Conservation (phyloP, 2,888 invertebrate species). For the Smittia aterrima region DNA sequence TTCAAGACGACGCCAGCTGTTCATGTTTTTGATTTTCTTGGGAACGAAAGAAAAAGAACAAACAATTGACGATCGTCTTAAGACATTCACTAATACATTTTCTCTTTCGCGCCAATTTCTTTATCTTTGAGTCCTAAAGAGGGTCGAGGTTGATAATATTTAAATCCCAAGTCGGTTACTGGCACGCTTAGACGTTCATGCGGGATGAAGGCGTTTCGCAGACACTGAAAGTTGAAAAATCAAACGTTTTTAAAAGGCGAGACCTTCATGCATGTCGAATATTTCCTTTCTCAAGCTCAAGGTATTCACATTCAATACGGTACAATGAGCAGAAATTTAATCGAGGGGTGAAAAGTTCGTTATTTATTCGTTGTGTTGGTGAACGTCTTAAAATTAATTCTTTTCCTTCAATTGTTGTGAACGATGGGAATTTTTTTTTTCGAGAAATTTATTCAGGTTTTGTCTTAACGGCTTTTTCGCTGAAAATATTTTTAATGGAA, state of each 20-base stretch:
- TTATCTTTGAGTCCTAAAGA: too few species aligned
- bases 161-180: too few species aligned
- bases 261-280: neutral
- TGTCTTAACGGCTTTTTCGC: neutral
- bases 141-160: too few species aligned
- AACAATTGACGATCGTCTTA: neutral
- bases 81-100: neutral
- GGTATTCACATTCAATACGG: neutral
- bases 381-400: neutral
- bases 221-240: too few species aligned
- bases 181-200: too few species aligned
- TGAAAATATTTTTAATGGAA: neutral
- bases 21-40: too few species aligned
- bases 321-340: neutral
- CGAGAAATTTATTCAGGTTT: neutral
- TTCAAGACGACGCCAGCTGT: too few species aligned
- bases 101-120: neutral
- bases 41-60: neutral
- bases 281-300: neutral
- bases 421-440: neutral
- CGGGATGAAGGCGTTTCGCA: too few species aligned
- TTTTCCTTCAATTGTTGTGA: neutral
- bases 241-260: too few species aligned
- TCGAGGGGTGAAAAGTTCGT: conserved; percentile 4
- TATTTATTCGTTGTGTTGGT: neutral